phyloP scores from a whole-genome alignment of 2,113 vertebrate genomes.

The Lepus europaeus region DNA sequence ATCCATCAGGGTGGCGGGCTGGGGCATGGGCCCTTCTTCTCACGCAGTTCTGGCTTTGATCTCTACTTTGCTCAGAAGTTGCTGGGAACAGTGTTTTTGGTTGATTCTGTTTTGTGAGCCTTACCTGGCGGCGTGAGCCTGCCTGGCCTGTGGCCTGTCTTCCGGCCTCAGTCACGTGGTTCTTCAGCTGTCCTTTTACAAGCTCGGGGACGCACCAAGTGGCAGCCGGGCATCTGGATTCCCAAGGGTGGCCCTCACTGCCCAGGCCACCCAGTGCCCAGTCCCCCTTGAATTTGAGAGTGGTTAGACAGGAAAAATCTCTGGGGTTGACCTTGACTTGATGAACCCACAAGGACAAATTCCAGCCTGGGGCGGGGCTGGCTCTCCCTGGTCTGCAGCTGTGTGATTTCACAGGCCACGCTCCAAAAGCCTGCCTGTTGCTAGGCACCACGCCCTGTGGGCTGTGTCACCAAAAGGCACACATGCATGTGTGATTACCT shows the following conservation, averaged over 20 bases:
- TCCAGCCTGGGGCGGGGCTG: background rate
- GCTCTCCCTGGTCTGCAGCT: background rate
- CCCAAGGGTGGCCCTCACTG: background rate
- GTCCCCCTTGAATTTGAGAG: background rate
- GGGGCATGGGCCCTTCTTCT: background rate
- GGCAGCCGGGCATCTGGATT: background rate
- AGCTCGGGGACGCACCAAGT: background rate
- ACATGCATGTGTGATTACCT: too few species aligned
- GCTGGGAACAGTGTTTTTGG: conserved; percentile 27
- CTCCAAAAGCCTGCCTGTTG: background rate
- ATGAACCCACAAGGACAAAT: background rate
- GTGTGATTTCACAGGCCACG: rapidly evolving
- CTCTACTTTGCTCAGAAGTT: conserved; percentile 61
- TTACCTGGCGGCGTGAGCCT: background rate
- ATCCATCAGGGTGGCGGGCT: background rate
- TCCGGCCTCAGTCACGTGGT: conserved; percentile 7
- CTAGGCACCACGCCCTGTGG: background rate
- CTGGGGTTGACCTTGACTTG: background rate
- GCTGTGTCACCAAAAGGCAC: background rate
- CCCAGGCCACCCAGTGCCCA: rapidly evolving
- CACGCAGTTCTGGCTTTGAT: conserved; percentile 69
- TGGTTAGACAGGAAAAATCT: background rate
- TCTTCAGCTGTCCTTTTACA: background rate
- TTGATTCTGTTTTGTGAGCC: conserved; percentile 48
- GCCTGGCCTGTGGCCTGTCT: conserved; percentile 23